Evolutionary conservation across 2,888 invertebrate genomes (phyloP).

Genomic region (Acanthosepion pharaonis): DNA sequence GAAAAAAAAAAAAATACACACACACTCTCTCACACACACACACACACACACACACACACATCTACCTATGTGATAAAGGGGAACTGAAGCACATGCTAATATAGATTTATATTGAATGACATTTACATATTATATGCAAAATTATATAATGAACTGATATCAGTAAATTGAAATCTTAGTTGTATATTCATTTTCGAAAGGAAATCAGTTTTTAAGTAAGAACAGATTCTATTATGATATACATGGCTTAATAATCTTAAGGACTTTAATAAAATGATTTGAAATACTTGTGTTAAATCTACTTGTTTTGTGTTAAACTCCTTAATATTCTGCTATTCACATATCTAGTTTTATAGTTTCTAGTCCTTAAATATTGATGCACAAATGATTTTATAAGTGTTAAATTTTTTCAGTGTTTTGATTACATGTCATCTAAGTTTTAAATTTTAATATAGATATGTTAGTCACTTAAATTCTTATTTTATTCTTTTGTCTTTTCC

Average conservation of each 20-base stretch:
- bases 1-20: neutral
- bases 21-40: too few relatives aligned
- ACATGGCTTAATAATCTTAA: neutral
- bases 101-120: conserved; percentile 21
- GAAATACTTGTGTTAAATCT: neutral
- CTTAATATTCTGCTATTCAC: too few relatives aligned
- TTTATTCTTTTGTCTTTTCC: neutral
- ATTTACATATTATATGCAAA: neutral
- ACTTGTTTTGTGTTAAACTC: too few relatives aligned
- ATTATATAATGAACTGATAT: neutral
- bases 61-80: neutral
- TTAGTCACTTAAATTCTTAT: neutral
- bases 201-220: neutral
- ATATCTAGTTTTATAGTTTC: neutral
- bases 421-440: neutral
- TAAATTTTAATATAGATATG: neutral
- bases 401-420: neutral
- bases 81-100: neutral
- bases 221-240: neutral
- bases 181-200: neutral
- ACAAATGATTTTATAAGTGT: too few relatives aligned
- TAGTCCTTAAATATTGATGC: too few relatives aligned
- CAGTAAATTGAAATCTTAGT: neutral
- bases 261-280: neutral
- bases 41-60: neutral